These are phyloP conservation scores for Rhegmatorhina hoffmannsi DNA, from an alignment of 2,113 vertebrate species.

Conservation along the genomic window DNA sequence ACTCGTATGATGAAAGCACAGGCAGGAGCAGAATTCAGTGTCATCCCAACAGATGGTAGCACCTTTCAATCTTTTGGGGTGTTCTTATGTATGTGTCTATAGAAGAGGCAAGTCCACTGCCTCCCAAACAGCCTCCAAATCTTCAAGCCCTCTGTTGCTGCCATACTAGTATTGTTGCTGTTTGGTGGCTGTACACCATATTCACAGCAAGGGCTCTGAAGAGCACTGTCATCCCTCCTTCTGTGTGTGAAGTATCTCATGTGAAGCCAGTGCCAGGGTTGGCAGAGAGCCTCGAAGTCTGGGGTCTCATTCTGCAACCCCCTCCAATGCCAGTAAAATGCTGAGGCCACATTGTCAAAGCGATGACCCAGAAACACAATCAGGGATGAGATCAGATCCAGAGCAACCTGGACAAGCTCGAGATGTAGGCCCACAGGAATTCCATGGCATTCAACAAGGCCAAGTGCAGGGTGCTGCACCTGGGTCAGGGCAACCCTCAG, in stretches of 20 bases:
- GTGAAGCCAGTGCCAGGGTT: not conserved
- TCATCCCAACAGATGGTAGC: not conserved
- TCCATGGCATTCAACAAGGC: not conserved
- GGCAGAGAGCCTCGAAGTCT: not conserved
- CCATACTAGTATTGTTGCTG: not conserved
- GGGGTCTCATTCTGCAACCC: rapidly evolving
- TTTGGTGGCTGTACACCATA: not conserved
- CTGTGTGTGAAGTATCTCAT: not conserved
- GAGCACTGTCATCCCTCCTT: not conserved
- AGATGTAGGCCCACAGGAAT: not conserved
- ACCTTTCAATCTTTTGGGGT: not conserved
- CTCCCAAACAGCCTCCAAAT: not conserved
- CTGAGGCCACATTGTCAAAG: not conserved
- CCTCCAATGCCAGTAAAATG: not conserved
- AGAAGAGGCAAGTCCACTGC: not conserved
- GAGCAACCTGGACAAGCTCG: rapidly evolving
- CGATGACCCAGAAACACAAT: not conserved
- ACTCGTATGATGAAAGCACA: not conserved
- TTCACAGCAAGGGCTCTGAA: not conserved
- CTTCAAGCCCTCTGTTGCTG: not conserved
- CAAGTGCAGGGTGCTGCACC: not conserved
- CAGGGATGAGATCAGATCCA: not conserved
- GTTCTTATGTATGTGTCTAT: not conserved
- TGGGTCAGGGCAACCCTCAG: rapidly evolving
- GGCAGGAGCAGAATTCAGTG: not conserved